Conservation (phyloP, 1,140 invertebrate genomes). For the Cotesia typhae region DNA sequence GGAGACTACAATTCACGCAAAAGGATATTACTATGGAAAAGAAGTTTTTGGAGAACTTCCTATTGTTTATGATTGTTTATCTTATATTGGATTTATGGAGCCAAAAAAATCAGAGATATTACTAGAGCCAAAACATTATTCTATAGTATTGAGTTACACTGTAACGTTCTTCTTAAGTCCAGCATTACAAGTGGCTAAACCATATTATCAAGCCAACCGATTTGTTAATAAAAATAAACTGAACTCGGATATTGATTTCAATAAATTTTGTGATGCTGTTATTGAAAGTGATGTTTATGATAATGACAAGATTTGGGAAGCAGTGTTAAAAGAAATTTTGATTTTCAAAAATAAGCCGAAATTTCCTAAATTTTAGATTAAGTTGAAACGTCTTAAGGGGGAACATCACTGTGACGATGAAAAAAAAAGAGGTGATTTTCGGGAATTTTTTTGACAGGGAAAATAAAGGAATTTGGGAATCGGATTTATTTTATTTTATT, state of each 20-base stretch:
- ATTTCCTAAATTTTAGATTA: too few relatives aligned
- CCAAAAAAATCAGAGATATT: background rate
- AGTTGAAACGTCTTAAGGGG: too few relatives aligned
- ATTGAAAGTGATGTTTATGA: background rate
- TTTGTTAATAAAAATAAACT: background rate
- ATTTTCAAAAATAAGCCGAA: too few relatives aligned
- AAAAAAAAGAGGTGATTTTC: too few relatives aligned
- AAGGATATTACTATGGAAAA: constrained; percentile 2
- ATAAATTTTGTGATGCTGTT: constrained; percentile 6
- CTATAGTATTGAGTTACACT: background rate
- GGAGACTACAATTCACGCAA: background rate
- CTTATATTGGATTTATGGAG: constrained; percentile 3
- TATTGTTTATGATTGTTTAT: constrained; percentile 12
- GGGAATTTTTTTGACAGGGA: too few relatives aligned
- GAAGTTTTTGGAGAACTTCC: background rate
- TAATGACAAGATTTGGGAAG: constrained; percentile 7
- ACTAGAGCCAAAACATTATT: background rate
- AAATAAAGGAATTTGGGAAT: too few relatives aligned
- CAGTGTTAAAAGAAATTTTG: background rate
- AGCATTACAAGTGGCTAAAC: background rate
- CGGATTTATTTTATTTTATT: too few relatives aligned
- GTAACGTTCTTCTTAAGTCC: constrained; percentile 16
- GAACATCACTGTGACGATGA: too few relatives aligned
- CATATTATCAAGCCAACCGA: constrained; percentile 2
- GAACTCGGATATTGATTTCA: background rate